Evolutionary conservation across 2,888 invertebrate species (phyloP), one percentile per base, ranked within the genome.

Genomic region (Macaria liturata): DNA sequence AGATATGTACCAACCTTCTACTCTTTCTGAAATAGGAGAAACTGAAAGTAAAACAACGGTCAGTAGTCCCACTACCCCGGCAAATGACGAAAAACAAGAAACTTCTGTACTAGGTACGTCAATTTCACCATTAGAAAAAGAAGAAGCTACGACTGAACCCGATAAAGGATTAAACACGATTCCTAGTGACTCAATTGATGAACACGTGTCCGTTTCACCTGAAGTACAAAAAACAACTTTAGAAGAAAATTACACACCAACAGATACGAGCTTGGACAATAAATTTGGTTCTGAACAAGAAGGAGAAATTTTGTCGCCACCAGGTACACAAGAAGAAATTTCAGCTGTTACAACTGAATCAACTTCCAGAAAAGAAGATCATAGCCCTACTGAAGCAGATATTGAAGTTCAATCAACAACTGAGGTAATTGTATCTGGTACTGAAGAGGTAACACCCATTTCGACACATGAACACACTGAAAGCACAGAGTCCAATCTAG

Each of bases 101-200:
- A 37, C 32, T 42, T 46, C 42, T 45, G 20, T 20, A 20, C 20
- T 20, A 20, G 51, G 51, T 6, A 73, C 71, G 39, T 78, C 78
- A 49, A 65, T 65, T 40, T 20, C 47, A 32, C 34, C 34, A 48
- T 48, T 20, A 49, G 55, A 53, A 49, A 46, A 6, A 37, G 52
- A 56, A 56, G 37, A 32, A 51, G 7, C 20, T 46, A 60, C 59
- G 2, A 56, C 59, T 20, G 75, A 72, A 70, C 81, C 84, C 43
- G 82, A 86, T 57, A 84, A 75, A 62, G 80, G 78, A 60, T 66
- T 82, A 49, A 84, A 84, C 59, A 83, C 83, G 46, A 83, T 84
- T 46, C 81, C 83, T 20, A 79, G 74, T 66, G 75, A 70, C 49
- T 61, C 60, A 7, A 52, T 68, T 44, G 75, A 82, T 50, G 76